A percentile compares a stretch with the other conserved stretches of the same genome.
Evolutionary conservation across 2,113 vertebrate species (phyloP).

Genomic region (Anoura caudifer): DNA sequence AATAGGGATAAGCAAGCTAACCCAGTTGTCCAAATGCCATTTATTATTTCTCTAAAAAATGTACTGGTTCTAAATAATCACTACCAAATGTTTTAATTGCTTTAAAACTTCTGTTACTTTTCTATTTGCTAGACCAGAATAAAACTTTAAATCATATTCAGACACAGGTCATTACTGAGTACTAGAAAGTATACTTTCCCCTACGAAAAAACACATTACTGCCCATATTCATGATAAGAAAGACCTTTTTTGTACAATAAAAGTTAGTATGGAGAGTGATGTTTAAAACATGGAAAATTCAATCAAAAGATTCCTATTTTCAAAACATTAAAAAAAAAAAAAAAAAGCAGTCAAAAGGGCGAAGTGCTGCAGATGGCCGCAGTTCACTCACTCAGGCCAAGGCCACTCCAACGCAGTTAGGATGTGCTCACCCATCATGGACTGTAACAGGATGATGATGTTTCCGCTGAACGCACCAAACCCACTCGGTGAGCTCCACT

Average conservation of each 20-base stretch:
- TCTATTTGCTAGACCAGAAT: not conserved
- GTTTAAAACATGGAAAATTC: not conserved
- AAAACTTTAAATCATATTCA: slow-evolving; percentile 7
- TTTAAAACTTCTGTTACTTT: not conserved
- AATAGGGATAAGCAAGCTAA: not conserved
- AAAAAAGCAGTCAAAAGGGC: not conserved
- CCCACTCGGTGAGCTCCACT: not conserved
- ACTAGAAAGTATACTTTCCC: not conserved
- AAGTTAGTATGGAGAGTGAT: not conserved
- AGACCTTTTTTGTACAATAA: not conserved
- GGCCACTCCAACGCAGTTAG: not conserved
- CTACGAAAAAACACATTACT: not conserved
- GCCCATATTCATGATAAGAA: not conserved
- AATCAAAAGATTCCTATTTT: not conserved
- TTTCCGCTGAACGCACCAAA: not conserved
- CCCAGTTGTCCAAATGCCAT: not conserved
- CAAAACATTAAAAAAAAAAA: too few species aligned
- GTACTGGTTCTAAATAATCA: not conserved
- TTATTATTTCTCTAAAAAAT: not conserved
- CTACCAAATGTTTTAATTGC: not conserved
- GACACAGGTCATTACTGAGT: not conserved
- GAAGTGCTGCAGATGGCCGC: not conserved
- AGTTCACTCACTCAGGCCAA: not conserved
- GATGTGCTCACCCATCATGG: not conserved
- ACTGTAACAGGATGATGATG: not conserved